phyloP scores from a whole-genome alignment of 2,888 invertebrate species.

The Smittia sp. region DNA sequence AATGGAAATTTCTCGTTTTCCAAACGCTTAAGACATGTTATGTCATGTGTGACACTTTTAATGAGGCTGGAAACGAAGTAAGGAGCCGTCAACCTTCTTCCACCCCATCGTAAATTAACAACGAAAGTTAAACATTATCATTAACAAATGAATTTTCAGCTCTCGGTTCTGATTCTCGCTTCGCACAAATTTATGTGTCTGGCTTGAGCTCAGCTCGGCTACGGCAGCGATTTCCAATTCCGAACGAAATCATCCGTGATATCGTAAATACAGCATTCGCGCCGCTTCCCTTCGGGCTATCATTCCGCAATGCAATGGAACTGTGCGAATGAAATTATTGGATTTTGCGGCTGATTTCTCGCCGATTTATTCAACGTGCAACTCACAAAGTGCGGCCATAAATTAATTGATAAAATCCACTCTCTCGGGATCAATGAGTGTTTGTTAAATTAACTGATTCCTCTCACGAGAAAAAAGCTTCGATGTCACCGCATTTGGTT shows the following conservation, averaged over 20 bases:
- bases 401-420: slow-evolving; percentile 39
- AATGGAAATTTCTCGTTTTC: background rate
- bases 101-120: background rate
- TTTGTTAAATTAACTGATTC: background rate
- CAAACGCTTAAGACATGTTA: slow-evolving; percentile 4
- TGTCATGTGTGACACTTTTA: slow-evolving; percentile 12
- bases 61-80: background rate
- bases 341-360: slow-evolving; percentile 5
- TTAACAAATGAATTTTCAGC: slow-evolving; percentile 3
- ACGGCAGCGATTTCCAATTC: slow-evolving; percentile 9
- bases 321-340: slow-evolving; percentile 5
- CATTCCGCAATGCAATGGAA: background rate
- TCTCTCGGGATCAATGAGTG: slow-evolving; percentile 24
- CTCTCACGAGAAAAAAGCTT: background rate
- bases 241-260: slow-evolving; percentile 33
- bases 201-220: background rate
- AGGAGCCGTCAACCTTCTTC: background rate
- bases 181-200: background rate
- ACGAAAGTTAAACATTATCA: slow-evolving; percentile 21
- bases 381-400: slow-evolving; percentile 21
- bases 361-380: background rate
- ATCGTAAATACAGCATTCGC: slow-evolving; percentile 11
- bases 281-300: background rate
- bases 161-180: background rate
- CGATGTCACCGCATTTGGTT: background rate